phyloP scores from a whole-genome alignment of 2,888 invertebrate species.

The Ochropleura leucogaster region DNA sequence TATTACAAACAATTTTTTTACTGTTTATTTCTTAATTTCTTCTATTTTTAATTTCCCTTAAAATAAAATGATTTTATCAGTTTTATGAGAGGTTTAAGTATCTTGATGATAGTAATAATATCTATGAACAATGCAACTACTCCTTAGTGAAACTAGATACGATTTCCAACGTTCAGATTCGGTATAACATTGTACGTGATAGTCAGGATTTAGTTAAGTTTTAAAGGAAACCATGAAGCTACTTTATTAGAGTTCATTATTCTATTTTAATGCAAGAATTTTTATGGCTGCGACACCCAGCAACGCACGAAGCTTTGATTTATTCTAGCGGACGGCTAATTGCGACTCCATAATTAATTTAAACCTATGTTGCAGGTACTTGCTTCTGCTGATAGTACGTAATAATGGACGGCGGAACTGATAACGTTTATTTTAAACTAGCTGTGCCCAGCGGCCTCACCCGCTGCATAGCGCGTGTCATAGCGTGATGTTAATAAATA shows the following conservation, averaged over 20 bases:
- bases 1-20: neutral
- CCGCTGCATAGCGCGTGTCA: too few relatives aligned
- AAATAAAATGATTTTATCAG: too few relatives aligned
- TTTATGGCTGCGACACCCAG: slow-evolving; percentile 51
- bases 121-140: neutral
- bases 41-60: too few relatives aligned
- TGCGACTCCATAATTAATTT: slow-evolving; percentile 43
- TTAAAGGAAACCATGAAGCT: slow-evolving; percentile 21
- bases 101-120: neutral
- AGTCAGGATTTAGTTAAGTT: neutral
- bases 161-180: too few relatives aligned
- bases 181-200: neutral
- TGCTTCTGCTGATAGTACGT: neutral
- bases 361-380: neutral
- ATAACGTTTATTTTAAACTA: neutral
- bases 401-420: neutral
- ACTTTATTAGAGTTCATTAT: slow-evolving; percentile 36
- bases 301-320: slow-evolving; percentile 57
- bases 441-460: too few relatives aligned
- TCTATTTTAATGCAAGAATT: slow-evolving; percentile 61
- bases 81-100: neutral
- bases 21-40: too few relatives aligned
- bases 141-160: neutral
- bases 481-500: too few relatives aligned
- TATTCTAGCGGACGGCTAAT: slow-evolving; percentile 52